phyloP scores from a whole-genome alignment of 2,888 invertebrate genomes.

The Zeuzera pyrina region DNA sequence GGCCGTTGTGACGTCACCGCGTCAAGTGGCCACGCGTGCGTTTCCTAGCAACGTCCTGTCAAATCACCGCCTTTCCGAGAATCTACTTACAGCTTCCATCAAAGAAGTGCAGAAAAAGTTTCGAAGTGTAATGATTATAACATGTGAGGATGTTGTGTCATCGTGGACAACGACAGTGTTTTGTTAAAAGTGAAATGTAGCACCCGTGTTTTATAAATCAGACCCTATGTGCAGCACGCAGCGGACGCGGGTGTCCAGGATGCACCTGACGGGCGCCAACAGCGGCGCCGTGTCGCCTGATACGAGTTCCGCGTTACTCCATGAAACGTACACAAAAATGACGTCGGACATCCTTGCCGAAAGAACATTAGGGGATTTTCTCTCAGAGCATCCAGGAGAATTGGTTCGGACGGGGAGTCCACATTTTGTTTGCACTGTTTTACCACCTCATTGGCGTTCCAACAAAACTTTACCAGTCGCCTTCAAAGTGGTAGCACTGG shows the following conservation, averaged over 20 bases:
- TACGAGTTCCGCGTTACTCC: conserved; percentile 80
- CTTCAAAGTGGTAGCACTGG: conserved; percentile 96
- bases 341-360: conserved; percentile 93
- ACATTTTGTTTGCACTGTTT: conserved; percentile 94
- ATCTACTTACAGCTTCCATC: background rate
- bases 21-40: conserved; percentile 65
- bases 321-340: conserved; percentile 90
- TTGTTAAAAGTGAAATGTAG: conserved; percentile 51
- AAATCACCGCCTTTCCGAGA: conserved; percentile 27
- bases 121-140: conserved; percentile 29
- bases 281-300: conserved; percentile 78
- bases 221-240: conserved; percentile 68
- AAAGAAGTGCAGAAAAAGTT: background rate
- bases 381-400: conserved; percentile 93
- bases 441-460: conserved; percentile 97
- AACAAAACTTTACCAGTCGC: conserved; percentile 98
- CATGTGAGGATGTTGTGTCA: conserved; percentile 27
- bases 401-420: conserved; percentile 94
- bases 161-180: conserved; percentile 34
- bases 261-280: conserved; percentile 67
- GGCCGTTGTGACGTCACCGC: conserved; percentile 71
- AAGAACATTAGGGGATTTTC: conserved; percentile 87
- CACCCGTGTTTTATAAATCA: conserved; percentile 22
- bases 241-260: conserved; percentile 65
- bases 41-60: conserved; percentile 65